Base-by-base conservation (phyloP, 2,888 invertebrate species). In the Diogma glabrata region DNA sequence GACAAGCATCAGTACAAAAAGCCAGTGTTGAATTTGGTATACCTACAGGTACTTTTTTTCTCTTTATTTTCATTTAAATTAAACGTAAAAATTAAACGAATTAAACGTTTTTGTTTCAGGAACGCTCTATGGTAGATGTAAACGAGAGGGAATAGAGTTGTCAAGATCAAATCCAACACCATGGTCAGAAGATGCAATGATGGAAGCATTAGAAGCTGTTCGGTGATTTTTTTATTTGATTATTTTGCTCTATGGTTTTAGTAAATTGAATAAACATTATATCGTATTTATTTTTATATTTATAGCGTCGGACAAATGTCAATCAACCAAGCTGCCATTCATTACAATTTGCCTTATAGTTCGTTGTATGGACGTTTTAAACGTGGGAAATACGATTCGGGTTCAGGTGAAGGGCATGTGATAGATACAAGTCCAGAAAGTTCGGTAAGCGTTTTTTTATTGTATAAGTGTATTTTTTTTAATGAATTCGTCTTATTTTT, bases 101-200 rank as follows among this genome's bases (percentile, higher is more conserved):
- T 52, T 19, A 24, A n/a, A n/a, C n/a, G n/a, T n/a, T n/a, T n/a
- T n/a, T n/a, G n/a, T 61, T 61, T 48, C 66, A 79, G 79, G 91
- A 16, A 91, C 91, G 10, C 71, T 91, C 16, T 91, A 91, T 62
- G 91, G 91, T 3, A 75, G 90, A 59, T 91, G 91, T 67, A 90
- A 91, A 64, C 75, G 89, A 47, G 91, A 91, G 67, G 90, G 91
- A 47, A 91, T 91, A 59, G 91, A 90, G 67, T 71, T 91, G 58
- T 88, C 88, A 6, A 79, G 90, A 58, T 87, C 87, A 51, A 88
- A 87, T 72, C 88, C 89, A n/a, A 88, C 90, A 43, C 90, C 90
- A 9, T 91, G 91, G 91, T 87, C 89, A n/a, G 90, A 90, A 65
- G 88, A 87, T 64, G 89, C 89, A 23, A 90, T 91, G 90, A 85